A percentile compares a stretch with the other conserved stretches of the same genome.
Conservation (phyloP, 2,797 vertebrate genomes). For the Lepus oiostolus region DNA sequence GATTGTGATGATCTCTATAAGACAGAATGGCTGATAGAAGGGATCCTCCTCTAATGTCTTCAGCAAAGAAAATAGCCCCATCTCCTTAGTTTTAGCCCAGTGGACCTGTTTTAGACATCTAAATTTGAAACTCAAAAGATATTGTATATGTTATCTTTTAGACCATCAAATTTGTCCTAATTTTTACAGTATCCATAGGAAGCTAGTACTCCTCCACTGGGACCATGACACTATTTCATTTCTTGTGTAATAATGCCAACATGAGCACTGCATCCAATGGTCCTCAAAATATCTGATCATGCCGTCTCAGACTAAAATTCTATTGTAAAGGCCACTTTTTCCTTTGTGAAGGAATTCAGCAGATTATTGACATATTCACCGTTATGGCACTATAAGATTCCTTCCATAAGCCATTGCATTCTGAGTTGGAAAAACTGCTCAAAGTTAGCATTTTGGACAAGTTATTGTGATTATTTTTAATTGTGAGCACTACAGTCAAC, state of each 20-base stretch:
- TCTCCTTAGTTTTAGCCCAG: neutral
- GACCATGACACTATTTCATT: neutral
- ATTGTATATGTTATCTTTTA: neutral
- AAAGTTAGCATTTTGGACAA: neutral
- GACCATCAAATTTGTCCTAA: neutral
- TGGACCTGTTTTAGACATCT: neutral
- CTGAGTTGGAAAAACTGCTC: neutral
- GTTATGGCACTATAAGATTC: neutral
- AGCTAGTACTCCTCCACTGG: neutral
- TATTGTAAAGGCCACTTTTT: neutral
- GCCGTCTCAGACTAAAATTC: neutral
- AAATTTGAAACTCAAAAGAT: neutral
- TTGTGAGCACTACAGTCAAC: neutral
- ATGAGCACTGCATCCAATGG: neutral
- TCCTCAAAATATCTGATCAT: neutral
- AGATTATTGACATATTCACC: neutral
- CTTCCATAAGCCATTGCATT: neutral
- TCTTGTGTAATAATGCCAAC: neutral
- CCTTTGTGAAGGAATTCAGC: neutral
- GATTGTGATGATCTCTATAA: neutral
- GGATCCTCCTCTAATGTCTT: neutral
- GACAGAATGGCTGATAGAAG: neutral
- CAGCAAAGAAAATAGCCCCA: neutral
- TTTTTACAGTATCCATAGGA: neutral
- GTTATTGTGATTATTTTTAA: constrained; percentile 36